These are phyloP conservation scores for Metaphire vulgaris DNA, from an alignment of 1,140 invertebrate species.

Conservation along the genomic window DNA sequence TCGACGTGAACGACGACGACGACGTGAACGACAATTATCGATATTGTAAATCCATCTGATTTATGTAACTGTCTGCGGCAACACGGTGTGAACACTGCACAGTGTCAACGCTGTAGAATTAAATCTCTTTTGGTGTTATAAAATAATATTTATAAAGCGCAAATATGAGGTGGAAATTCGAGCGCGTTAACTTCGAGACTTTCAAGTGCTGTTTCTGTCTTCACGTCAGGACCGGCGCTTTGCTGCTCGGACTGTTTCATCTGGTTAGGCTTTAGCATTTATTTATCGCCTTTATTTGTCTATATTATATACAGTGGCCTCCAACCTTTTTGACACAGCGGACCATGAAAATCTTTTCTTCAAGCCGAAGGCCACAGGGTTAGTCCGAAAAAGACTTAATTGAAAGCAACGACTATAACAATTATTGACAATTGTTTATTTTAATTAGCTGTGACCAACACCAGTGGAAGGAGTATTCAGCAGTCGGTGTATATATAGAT, in stretches of 20 bases:
- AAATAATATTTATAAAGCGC: too few species aligned
- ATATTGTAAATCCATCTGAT: too few species aligned
- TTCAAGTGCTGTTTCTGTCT: conserved; percentile 66
- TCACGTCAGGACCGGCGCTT: conserved; percentile 73
- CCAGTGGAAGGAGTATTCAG: too few species aligned
- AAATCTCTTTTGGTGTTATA: too few species aligned
- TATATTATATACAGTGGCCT: neutral
- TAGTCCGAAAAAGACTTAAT: neutral
- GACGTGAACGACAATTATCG: too few species aligned
- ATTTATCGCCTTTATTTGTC: neutral
- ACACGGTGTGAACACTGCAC: too few species aligned
- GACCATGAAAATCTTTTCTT: neutral
- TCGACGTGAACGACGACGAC: too few species aligned
- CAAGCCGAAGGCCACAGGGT: neutral
- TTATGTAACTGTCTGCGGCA: too few species aligned
- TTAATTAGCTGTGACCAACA: too few species aligned
- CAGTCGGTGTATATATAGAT: too few species aligned
- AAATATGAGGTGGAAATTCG: conserved; percentile 31
- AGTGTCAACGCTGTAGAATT: too few species aligned
- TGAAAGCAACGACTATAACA: neutral
- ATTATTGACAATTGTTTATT: neutral
- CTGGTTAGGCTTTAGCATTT: conserved; percentile 58
- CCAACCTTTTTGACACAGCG: neutral
- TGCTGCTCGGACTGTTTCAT: conserved; percentile 71
- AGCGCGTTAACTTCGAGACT: conserved; percentile 33